phyloP scores from a whole-genome alignment of 2,888 invertebrate species.

The Dione juno region DNA sequence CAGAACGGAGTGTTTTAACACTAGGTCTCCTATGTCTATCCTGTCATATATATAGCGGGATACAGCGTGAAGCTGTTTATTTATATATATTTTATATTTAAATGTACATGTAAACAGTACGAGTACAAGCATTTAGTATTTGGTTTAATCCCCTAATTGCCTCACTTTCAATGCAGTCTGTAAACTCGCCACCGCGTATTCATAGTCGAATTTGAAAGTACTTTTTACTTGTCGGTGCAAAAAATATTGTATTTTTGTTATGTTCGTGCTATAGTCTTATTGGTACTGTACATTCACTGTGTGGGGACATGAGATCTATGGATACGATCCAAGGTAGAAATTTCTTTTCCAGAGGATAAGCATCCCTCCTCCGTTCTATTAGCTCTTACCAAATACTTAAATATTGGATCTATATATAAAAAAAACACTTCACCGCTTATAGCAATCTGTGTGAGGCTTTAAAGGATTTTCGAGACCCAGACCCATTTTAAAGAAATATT shows the following conservation, averaged over 20 bases:
- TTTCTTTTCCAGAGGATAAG: too few relatives aligned
- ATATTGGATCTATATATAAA: too few relatives aligned
- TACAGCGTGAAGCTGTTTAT: not conserved
- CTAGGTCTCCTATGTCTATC: not conserved
- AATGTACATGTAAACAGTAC: not conserved
- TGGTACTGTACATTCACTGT: not conserved
- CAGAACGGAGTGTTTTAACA: too few relatives aligned
- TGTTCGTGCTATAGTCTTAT: not conserved
- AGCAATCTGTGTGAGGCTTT: too few relatives aligned
- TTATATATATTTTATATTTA: not conserved
- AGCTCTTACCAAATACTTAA: too few relatives aligned
- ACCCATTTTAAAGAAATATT: too few relatives aligned
- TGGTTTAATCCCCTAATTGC: conserved; percentile 53
- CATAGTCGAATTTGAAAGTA: conserved; percentile 38
- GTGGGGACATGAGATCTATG: not conserved
- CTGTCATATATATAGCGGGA: not conserved
- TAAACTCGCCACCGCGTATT: conserved; percentile 41
- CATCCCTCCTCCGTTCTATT: too few relatives aligned
- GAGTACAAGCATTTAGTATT: conserved; percentile 39
- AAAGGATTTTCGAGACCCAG: too few relatives aligned
- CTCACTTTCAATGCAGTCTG: conserved; percentile 48
- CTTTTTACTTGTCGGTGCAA: not conserved
- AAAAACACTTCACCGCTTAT: too few relatives aligned
- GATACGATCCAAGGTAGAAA: not conserved
- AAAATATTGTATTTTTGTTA: not conserved